These are phyloP conservation scores for Sciurus niger DNA, from an alignment of 2,113 vertebrate species.

Conservation along the genomic window DNA sequence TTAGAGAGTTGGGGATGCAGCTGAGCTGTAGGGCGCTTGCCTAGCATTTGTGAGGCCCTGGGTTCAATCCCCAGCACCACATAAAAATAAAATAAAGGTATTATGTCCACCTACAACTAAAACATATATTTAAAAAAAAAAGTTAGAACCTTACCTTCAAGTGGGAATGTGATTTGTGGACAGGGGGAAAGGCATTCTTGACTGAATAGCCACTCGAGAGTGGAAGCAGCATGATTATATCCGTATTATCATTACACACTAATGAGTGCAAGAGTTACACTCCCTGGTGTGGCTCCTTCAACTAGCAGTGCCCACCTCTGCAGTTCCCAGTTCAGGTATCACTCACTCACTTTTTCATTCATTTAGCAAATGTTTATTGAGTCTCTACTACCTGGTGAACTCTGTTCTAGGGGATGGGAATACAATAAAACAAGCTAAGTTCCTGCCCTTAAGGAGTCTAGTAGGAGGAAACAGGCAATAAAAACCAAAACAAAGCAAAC, in stretches of 20 bases:
- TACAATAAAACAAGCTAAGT: constrained; percentile 32
- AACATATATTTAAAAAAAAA: too few species aligned
- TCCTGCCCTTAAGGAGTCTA: constrained; percentile 4
- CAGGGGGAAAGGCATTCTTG: neutral
- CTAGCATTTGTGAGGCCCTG: too few species aligned
- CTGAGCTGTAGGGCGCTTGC: too few species aligned
- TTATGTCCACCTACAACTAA: too few species aligned
- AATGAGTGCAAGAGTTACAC: neutral
- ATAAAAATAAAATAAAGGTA: too few species aligned
- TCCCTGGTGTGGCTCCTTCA: neutral
- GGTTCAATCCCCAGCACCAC: too few species aligned
- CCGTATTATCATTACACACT: neutral
- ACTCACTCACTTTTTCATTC: neutral
- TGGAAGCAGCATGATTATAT: neutral
- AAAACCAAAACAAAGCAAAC: neutral
- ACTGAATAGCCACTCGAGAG: neutral
- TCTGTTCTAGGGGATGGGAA: neutral
- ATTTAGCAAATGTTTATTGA: constrained; percentile 54
- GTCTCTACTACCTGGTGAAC: neutral
- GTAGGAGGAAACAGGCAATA: neutral
- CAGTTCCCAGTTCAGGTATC: neutral
- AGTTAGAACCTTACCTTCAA: neutral
- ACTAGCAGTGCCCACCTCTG: neutral
- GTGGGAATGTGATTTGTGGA: neutral
- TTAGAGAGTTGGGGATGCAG: too few species aligned